Evolutionary conservation across 2,797 vertebrate genomes (phyloP).

Genomic region (Pempheris klunzingeri): DNA sequence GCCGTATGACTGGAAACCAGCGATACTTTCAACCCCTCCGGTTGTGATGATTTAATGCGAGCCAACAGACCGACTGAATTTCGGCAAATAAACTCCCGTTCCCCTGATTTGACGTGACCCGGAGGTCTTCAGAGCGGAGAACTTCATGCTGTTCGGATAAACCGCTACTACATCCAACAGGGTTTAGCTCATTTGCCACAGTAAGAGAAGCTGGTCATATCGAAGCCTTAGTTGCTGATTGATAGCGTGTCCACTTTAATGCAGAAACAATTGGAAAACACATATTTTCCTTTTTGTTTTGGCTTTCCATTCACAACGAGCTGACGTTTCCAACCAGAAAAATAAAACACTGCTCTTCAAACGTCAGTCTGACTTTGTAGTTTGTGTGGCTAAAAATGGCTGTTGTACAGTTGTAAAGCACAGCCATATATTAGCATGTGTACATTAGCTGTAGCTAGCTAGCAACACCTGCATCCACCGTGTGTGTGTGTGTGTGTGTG

Average conservation of each 20-base stretch:
- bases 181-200: conserved; percentile 1
- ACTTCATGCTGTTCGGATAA: conserved; percentile 50
- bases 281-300: conserved; percentile 4
- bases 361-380: neutral
- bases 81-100: conserved; percentile 50
- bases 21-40: conserved; percentile 41
- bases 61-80: conserved; percentile 53
- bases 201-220: conserved; percentile 15
- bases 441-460: no score
- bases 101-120: conserved; percentile 51
- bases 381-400: no score
- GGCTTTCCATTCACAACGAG: conserved; percentile 20
- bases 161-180: conserved; percentile 20
- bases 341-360: neutral
- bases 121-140: conserved; percentile 9
- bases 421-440: no score
- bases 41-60: conserved; percentile 55
- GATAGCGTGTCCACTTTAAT: conserved; percentile 20
- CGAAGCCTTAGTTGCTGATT: conserved; percentile 26
- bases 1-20: conserved; percentile 59
- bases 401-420: no score
- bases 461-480: no score
- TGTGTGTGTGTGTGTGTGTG: no score
- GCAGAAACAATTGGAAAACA: conserved; percentile 18
- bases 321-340: conserved; percentile 8